Evolutionary conservation across 1,140 invertebrate genomes (phyloP), one percentile per base, ranked within the genome.

Genomic region (Drusus annulatus): DNA sequence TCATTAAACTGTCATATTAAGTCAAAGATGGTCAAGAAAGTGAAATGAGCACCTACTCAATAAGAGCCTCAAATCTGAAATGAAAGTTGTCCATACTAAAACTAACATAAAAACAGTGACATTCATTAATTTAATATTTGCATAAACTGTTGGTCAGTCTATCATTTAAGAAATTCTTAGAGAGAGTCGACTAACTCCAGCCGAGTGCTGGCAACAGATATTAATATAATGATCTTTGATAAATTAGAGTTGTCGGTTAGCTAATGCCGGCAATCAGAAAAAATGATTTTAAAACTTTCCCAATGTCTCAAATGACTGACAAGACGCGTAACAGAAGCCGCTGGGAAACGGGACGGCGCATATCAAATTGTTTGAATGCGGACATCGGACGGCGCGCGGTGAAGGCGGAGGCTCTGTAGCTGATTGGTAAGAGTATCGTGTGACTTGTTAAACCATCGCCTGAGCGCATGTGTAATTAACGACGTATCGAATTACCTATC

Each of bases 251-350:
- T 45, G 10, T 45, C 1, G 36, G 8, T 45, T 45, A 45, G 8
- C 36, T 45, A 45, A 45, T 45, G 36, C 36, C 36, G 36, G 8
- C 36, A 45, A 45, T 45, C 36, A 45, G 36, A 45, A 45, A 45
- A 36, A 45, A 45, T 23, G 13, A 19, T 16, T 21, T 19, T n/a
- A 65, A 25, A 3, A 65, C 62, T 28, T 65, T 65, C 62, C 23
- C 62, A 65, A 28, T 3, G 62, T 16, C 62, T 65, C 62, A 10
- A 45, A 45, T 45, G 36, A 45, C 36, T 31, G 23, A 28, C 62
- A 31, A 65, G 36, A 28, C 62, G 62, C 25, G 62, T 65, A 65
- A 65, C 25, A 65, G 62, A 65, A 65, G 62, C 23, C 2, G 23
- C 62, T 65, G 62, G 36, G 62, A 65, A 65, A 25, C 13, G 28